A percentile compares a stretch with the other conserved stretches of the same genome.
Conservation (phyloP, 2,888 invertebrate species). For the Cyclophora albipunctata region DNA sequence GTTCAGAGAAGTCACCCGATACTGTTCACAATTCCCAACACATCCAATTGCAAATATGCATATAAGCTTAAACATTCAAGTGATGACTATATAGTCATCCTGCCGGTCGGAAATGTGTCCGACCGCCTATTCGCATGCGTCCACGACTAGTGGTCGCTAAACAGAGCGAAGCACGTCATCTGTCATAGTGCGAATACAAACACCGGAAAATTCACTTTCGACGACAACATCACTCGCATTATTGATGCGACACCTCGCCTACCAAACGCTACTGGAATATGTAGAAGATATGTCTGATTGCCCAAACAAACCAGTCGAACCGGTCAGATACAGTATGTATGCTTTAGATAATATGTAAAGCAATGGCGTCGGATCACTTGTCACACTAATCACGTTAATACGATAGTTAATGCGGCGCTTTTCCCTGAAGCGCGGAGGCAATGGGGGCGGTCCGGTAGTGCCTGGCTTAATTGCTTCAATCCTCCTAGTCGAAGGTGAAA, state of each 20-base stretch:
- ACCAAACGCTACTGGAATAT: conserved; percentile 18
- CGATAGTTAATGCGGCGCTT: too few species aligned
- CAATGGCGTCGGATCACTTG: conserved; percentile 5
- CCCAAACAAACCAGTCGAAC: conserved; percentile 29
- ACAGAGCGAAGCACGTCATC: conserved; percentile 50
- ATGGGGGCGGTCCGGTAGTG: conserved; percentile 19
- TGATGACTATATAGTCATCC: too few species aligned
- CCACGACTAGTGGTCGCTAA: conserved; percentile 29
- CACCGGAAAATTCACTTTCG: conserved; percentile 69
- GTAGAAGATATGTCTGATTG: conserved; percentile 26
- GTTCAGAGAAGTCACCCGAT: too few species aligned
- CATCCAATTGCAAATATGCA: too few species aligned
- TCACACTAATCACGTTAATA: conserved; percentile 15
- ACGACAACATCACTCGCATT: conserved; percentile 46
- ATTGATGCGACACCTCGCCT: conserved; percentile 29
- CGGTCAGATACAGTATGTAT: conserved; percentile 24
- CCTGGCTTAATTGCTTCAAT: conserved; percentile 33
- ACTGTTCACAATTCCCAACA: too few species aligned
- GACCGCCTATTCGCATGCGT: neutral
- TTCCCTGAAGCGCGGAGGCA: too few species aligned
- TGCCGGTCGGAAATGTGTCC: too few species aligned
- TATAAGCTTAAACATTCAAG: too few species aligned
- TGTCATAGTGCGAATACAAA: conserved; percentile 52
- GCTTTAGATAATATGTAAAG: conserved; percentile 5
- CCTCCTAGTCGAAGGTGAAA: conserved; percentile 45